Conservation (phyloP, 2,888 invertebrate species). For the Melanotus villosus region DNA sequence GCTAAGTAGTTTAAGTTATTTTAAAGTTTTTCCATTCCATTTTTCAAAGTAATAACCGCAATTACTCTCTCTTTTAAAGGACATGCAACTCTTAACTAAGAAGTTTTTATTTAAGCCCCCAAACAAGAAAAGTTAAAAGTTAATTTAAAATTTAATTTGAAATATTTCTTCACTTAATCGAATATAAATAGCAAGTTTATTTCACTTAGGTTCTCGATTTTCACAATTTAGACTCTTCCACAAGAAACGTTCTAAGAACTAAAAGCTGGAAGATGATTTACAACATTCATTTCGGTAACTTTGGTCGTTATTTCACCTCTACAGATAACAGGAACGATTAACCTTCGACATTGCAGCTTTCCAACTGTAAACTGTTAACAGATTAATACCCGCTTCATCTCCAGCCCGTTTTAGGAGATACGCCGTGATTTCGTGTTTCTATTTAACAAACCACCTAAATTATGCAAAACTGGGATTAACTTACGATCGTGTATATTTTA, state of each 20-base stretch:
- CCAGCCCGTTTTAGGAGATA: slow-evolving; percentile 23
- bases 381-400: slow-evolving; percentile 56
- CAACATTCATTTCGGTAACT: slow-evolving; percentile 56
- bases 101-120: too few species aligned
- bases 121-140: too few species aligned
- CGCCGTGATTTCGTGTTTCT: not conserved
- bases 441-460: too few species aligned
- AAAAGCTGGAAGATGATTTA: slow-evolving; percentile 43
- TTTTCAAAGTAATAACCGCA: not conserved
- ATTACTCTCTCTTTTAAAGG: too few species aligned
- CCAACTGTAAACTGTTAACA: slow-evolving; percentile 56
- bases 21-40: not conserved
- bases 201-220: slow-evolving; percentile 21
- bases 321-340: slow-evolving; percentile 52
- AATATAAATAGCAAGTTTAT: slow-evolving; percentile 10
- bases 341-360: slow-evolving; percentile 54
- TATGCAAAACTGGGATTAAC: too few species aligned
- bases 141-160: too few species aligned
- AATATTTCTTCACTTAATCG: too few species aligned
- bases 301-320: slow-evolving; percentile 57
- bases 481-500: too few species aligned
- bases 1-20: not conserved
- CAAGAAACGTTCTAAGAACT: slow-evolving; percentile 37
- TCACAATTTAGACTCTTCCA: slow-evolving; percentile 28
- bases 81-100: too few species aligned